Evolutionary conservation across 1,140 invertebrate genomes (phyloP), one percentile per base, ranked within the genome.

Genomic region (Subanguina moxae): DNA sequence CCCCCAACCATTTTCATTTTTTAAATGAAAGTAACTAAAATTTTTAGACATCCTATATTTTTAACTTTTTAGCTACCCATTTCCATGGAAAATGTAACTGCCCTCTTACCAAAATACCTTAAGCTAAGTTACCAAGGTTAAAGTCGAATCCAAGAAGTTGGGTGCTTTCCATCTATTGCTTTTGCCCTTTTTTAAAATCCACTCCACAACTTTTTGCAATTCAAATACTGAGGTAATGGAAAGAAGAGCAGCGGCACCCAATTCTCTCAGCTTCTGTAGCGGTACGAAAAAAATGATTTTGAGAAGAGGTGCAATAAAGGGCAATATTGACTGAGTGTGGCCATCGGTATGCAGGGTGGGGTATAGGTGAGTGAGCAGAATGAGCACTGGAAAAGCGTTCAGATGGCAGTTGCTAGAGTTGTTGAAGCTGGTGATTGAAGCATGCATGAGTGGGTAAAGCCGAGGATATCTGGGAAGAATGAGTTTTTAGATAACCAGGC

Each of bases 281-380:
- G 25, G 11, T 11, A 11, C 68, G 7, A 32, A 19, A 21, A 11
- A 65, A 28, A n/a, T 45, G 43, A 70, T 65, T 25, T n/a, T 38
- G 1, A 70, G 7, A 70, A 70, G 32, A 1, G 43, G 62, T 5
- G 25, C n/a, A 1, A 70, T 45, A 46, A 57, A 68, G 17, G 56
- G 56, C 19, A 25, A 3, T 59, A 70, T 28, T 7, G 52, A 17
- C 56, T 30, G 17, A 19, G 1, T 3, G 8, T 25, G 45, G 52
- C 64, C 15, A 27, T 21, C 19, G 7, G 65, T 52, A 8, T 52
- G 48, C n/a, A 52, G n/a, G 23, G 15, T 21, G n/a, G 76, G 67
- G 25, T 63, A 67, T 13, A 78, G 62, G 62, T 78, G 76, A n/a
- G 68, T 64, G 0, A 78, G 58, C 15, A 77, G 21, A 25, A 78